phyloP scores from a whole-genome alignment of 2,888 invertebrate species.

The Hydraecia micacea region DNA sequence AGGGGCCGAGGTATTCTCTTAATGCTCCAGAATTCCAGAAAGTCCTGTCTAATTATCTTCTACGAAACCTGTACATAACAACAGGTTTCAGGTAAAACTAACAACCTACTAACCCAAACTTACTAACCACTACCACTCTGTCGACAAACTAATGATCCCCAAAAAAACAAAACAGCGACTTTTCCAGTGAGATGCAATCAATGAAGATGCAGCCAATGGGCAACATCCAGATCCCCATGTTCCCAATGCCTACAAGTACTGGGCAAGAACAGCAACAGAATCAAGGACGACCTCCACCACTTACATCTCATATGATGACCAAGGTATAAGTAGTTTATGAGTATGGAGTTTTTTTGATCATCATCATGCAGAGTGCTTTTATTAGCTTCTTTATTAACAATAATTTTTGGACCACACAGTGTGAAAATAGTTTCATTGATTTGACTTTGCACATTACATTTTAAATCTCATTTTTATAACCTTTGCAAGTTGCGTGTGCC shows the following conservation, averaged over 20 bases:
- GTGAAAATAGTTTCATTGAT: constrained; percentile 16
- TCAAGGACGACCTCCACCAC: constrained; percentile 88
- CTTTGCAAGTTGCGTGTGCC: neutral
- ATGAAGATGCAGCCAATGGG: constrained; percentile 89
- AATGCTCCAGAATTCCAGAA: neutral
- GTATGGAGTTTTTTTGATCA: neutral
- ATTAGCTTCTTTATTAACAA: constrained; percentile 10
- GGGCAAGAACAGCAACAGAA: constrained; percentile 82
- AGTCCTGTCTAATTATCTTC: neutral
- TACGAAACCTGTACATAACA: constrained; percentile 16
- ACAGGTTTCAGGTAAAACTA: constrained; percentile 17
- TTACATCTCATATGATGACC: constrained; percentile 91
- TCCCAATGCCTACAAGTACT: constrained; percentile 90
- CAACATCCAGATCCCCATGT: constrained; percentile 92
- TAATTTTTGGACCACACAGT: neutral
- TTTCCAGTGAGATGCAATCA: constrained; percentile 91
- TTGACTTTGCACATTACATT: constrained; percentile 7
- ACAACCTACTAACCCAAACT: constrained; percentile 36
- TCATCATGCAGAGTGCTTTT: constrained; percentile 11
- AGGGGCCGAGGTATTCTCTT: neutral
- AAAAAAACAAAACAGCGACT: constrained; percentile 57
- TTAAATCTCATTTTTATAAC: neutral
- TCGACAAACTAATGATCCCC: constrained; percentile 50
- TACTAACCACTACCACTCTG: constrained; percentile 45
- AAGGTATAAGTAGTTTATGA: constrained; percentile 85